Base-by-base conservation (phyloP, 23 tunicate genomes). In the Halocynthia roretzi region DNA sequence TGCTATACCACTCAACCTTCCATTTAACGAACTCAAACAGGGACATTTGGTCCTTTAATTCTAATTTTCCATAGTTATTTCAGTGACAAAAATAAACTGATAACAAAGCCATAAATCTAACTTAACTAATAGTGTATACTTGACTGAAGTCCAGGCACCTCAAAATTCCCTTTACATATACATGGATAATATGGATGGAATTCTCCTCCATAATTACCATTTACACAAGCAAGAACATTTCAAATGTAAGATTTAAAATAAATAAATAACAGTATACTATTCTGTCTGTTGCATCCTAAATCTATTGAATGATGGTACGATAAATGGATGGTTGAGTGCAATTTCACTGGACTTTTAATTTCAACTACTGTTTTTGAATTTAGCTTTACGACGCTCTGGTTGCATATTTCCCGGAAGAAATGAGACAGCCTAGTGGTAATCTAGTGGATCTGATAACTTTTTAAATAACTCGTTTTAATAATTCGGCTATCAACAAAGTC, bases 341-440 rank as follows among this genome's bases (percentile, higher is more conserved):
- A 0, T 31, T 31, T 31, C 44, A 31, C 44, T 31, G 44, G 44
- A 31, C 44, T 31, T 31, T 31, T 58, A 58, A 14, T 58, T 58
- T 58, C 63, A 58, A 58, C 22, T 65, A 40, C 31, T 65, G 17
- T 80, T 10, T 67, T 14, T 70, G 6, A 0, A 54, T 71, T 50
- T 83, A 87, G 85, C 76, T 87, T 19, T 87, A 82, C 60, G 86
- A 87, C 68, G 60, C 71, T 12, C 68, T 87, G 20, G 75, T 76
- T 21, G 17, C 72, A 51, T 87, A 68, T 71, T 87, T 87, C 77
- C 93, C 93, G 12, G 83, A 82, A 40, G 76, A 82, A 6, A 87
- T 87, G 93, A 82, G 80, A 52, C 93, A 87, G 53, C 93, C 93
- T 44, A 70, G 76, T 50, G 82, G 66, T 10, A 87, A 82, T 60